phyloP scores from a whole-genome alignment of 2,113 vertebrate species.

The Nothobranchius kuhntae region DNA sequence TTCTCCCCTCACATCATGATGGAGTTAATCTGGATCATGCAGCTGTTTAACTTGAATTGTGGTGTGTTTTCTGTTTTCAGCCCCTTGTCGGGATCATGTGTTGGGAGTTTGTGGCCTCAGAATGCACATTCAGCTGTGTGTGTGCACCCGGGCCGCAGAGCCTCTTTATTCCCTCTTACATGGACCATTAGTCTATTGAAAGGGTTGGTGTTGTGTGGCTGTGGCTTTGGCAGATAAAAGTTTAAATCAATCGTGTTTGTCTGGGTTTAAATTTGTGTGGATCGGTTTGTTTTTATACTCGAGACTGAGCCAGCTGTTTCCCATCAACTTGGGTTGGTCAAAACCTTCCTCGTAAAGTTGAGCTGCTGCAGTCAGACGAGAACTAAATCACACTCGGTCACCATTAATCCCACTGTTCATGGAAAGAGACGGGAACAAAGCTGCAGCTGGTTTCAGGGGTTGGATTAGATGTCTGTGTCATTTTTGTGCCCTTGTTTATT shows the following conservation, averaged over 20 bases:
- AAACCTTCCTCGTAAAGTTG: conserved; percentile 13
- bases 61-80: conserved; percentile 10
- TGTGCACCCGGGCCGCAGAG: conserved; percentile 27
- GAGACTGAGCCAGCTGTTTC: conserved; percentile 59
- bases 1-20: neutral
- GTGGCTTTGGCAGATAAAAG: conserved; percentile 49
- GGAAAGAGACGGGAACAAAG: conserved; percentile 21
- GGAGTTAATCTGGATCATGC: conserved; percentile 46
- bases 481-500: too few species aligned
- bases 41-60: conserved; percentile 12
- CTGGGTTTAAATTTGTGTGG: conserved; percentile 39
- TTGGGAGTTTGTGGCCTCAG: neutral
- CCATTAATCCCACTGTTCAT: conserved; percentile 44
- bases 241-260: conserved; percentile 64
- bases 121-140: conserved; percentile 9
- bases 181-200: conserved; percentile 57
- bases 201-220: conserved; percentile 39
- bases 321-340: too few species aligned
- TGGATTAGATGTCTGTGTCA: too few species aligned
- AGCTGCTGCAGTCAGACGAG: conserved; percentile 22
- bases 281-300: conserved; percentile 27
- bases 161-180: conserved; percentile 39
- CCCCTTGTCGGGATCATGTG: conserved; percentile 21
- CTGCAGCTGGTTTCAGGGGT: neutral
- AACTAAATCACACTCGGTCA: conserved; percentile 58